These are phyloP conservation scores for Tetramorium parvispinum DNA, from an alignment of 1,140 invertebrate species.

Conservation along the genomic window DNA sequence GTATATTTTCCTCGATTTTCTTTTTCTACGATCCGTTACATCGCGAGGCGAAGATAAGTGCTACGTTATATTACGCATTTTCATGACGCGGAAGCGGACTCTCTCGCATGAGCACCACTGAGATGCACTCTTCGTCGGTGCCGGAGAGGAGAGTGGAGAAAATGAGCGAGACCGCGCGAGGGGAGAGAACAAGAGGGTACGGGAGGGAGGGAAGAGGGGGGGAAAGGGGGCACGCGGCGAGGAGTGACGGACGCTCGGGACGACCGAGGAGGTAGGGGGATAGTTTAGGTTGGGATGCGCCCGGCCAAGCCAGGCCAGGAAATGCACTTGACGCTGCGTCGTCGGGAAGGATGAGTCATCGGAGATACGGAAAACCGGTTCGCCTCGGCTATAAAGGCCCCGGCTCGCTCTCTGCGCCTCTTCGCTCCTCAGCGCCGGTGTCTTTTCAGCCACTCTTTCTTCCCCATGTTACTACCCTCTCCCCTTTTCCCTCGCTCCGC, in stretches of 20 bases:
- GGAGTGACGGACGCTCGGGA: conserved; percentile 32
- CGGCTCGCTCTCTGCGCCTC: conserved; percentile 12
- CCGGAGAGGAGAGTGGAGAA: conserved; percentile 45
- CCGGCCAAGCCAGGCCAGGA: conserved; percentile 77
- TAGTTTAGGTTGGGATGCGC: conserved; percentile 77
- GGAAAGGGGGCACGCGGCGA: conserved; percentile 38
- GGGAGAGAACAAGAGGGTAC: neutral
- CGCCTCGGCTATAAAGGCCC: conserved; percentile 70
- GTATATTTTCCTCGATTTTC: neutral
- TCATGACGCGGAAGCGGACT: neutral
- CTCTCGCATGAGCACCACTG: conserved; percentile 71
- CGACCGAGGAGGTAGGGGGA: conserved; percentile 2
- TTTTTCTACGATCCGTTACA: neutral
- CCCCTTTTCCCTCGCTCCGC: neutral
- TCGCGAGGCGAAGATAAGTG: neutral
- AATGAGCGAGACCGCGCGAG: conserved; percentile 25
- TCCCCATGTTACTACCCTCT: neutral
- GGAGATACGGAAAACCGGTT: conserved; percentile 85
- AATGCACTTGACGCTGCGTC: conserved; percentile 84
- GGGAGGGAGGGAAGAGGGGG: neutral
- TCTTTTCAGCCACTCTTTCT: conserved; percentile 40
- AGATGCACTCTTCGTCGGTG: conserved; percentile 32
- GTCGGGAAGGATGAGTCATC: conserved; percentile 82
- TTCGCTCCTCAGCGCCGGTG: neutral
- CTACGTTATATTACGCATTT: neutral